These are phyloP conservation scores for Ophioninae sp. DNA, from an alignment of 2,888 invertebrate species.

Conservation along the genomic window DNA sequence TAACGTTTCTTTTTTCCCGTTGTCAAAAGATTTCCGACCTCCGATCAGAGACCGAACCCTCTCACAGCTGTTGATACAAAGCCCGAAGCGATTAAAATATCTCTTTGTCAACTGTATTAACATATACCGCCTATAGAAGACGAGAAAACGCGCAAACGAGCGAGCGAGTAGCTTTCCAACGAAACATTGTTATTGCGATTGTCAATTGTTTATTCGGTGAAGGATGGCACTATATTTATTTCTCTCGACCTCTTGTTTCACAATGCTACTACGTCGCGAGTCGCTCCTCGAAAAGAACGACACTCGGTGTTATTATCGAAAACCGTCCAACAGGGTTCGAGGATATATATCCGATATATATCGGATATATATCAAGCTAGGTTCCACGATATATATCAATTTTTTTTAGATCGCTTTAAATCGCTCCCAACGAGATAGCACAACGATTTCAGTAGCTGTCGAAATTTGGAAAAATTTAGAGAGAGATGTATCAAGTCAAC, in stretches of 20 bases:
- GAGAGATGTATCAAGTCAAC: too few relatives aligned
- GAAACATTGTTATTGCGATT: conserved; percentile 7
- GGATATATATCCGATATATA: too few relatives aligned
- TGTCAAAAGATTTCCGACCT: not conserved
- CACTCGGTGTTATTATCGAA: not conserved
- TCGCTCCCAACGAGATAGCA: too few relatives aligned
- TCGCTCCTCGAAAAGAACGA: not conserved
- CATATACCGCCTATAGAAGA: not conserved
- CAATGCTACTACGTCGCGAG: not conserved
- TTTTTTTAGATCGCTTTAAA: too few relatives aligned
- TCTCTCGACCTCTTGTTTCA: conserved; percentile 13
- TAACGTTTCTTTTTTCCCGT: not conserved
- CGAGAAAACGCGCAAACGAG: not conserved
- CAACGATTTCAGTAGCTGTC: too few relatives aligned
- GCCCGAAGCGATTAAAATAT: conserved; percentile 27
- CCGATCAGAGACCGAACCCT: conserved; percentile 1
- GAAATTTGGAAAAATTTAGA: too few relatives aligned
- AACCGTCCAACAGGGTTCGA: not conserved
- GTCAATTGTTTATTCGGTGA: conserved; percentile 22
- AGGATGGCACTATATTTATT: conserved; percentile 18
- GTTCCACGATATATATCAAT: too few relatives aligned
- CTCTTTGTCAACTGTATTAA: conserved; percentile 14
- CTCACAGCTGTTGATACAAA: conserved; percentile 8
- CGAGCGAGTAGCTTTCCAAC: conserved; percentile 10
- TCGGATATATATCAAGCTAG: too few relatives aligned